Conservation (phyloP, 2,888 invertebrate genomes). For the Neuroscelio doddi region DNA sequence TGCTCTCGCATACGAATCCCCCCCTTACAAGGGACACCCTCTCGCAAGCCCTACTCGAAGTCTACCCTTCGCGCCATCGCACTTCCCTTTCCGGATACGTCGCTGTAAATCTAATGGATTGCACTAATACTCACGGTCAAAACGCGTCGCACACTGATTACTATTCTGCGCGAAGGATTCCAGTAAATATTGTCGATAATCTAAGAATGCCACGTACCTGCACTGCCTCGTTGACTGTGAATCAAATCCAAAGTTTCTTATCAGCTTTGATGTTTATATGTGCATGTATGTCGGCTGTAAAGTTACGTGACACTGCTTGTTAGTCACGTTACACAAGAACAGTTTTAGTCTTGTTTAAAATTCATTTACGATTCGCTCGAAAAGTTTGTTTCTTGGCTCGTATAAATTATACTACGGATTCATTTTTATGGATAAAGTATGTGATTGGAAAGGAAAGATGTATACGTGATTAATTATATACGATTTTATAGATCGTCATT, state of each 20-base stretch:
- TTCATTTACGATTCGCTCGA: too few species aligned
- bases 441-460: too few species aligned
- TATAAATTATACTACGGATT: too few species aligned
- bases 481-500: too few species aligned
- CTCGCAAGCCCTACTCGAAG: conserved; percentile 1
- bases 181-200: conserved; percentile 51
- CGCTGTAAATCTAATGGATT: conserved; percentile 56
- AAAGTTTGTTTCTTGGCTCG: too few species aligned
- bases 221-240: background rate
- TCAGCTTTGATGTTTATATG: background rate
- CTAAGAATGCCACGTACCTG: conserved; percentile 33
- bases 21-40: conserved; percentile 21
- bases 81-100: conserved; percentile 23
- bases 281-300: background rate
- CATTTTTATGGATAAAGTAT: too few species aligned
- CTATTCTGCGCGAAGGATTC: conserved; percentile 36
- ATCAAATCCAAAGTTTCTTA: too few species aligned
- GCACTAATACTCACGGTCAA: conserved; percentile 60
- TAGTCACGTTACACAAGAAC: too few species aligned
- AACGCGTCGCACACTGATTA: conserved; percentile 45
- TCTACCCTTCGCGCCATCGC: conserved; percentile 9
- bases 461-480: too few species aligned
- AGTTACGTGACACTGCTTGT: background rate
- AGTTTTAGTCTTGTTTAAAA: too few species aligned
- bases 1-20: conserved; percentile 65